phyloP scores from a whole-genome alignment of 2,113 vertebrate genomes.

The Patagioenas fasciata region DNA sequence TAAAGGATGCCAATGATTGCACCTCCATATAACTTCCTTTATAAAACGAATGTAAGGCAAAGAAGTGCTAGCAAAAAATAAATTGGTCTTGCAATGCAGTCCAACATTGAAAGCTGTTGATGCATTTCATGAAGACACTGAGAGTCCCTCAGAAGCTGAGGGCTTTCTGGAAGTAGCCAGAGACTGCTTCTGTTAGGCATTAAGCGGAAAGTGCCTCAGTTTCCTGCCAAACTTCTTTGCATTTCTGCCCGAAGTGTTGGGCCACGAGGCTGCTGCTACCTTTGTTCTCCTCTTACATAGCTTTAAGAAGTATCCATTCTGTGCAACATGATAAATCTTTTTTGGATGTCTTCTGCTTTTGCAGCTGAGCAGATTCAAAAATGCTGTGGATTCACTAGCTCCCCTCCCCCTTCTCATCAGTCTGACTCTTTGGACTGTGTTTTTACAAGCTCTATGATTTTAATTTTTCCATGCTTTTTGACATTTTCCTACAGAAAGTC shows the following conservation, averaged over 20 bases:
- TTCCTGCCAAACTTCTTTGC: background rate
- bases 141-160: background rate
- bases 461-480: background rate
- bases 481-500: background rate
- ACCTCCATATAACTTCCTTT: background rate
- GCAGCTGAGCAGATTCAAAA: background rate
- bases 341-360: background rate
- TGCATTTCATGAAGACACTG: background rate
- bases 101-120: background rate
- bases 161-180: background rate
- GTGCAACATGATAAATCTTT: background rate
- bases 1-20: background rate
- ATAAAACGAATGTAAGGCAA: background rate
- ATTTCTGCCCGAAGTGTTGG: background rate
- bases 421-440: background rate
- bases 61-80: slow-evolving; percentile 36
- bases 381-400: background rate
- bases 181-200: background rate
- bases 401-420: too few species aligned
- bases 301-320: background rate
- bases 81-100: background rate
- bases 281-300: background rate
- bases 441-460: background rate
- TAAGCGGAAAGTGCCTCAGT: background rate
- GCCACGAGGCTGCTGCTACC: background rate